A percentile compares a stretch with the other conserved stretches of the same genome.
phyloP scores from a whole-genome alignment of 2,888 invertebrate genomes.

The Ochropleura plecta region DNA sequence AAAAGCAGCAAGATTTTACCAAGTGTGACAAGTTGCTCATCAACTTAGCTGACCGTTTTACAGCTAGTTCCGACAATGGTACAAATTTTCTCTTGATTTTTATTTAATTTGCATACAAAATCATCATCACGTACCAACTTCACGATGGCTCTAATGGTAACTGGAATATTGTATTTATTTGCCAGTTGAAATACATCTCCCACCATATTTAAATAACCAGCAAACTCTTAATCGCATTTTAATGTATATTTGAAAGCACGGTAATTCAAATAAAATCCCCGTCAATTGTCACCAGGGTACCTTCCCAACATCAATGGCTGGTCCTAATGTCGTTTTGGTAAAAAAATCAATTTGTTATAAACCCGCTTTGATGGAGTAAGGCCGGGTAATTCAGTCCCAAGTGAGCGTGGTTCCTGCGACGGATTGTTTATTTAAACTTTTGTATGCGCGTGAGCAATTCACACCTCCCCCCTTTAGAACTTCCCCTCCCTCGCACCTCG shows the following conservation, averaged over 20 bases:
- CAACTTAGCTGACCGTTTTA: not conserved
- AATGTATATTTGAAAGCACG: conserved; percentile 68
- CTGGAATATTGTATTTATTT: conserved; percentile 59
- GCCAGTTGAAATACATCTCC: conserved; percentile 60
- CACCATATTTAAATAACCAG: conserved; percentile 54
- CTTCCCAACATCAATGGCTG: conserved; percentile 63
- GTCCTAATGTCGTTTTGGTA: conserved; percentile 71
- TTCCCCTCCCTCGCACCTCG: conserved; percentile 64
- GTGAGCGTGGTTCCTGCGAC: conserved; percentile 85
- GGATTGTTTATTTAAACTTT: conserved; percentile 73
- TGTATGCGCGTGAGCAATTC: conserved; percentile 78
- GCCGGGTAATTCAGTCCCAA: conserved; percentile 81
- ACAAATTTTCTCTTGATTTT: conserved; percentile 35
- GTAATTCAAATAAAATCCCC: conserved; percentile 69
- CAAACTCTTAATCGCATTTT: conserved; percentile 67
- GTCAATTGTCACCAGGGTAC: conserved; percentile 65
- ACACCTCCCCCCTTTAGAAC: conserved; percentile 72
- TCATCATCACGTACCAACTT: conserved; percentile 29
- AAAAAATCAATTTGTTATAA: conserved; percentile 84
- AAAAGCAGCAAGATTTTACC: not conserved
- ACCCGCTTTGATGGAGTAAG: conserved; percentile 67
- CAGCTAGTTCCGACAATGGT: conserved; percentile 1
- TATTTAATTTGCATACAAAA: conserved; percentile 53
- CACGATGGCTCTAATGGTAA: conserved; percentile 37
- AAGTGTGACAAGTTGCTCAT: not conserved